These are phyloP conservation scores for Rhopalosiphum padi DNA, from an alignment of 1,140 invertebrate genomes.

Conservation along the genomic window DNA sequence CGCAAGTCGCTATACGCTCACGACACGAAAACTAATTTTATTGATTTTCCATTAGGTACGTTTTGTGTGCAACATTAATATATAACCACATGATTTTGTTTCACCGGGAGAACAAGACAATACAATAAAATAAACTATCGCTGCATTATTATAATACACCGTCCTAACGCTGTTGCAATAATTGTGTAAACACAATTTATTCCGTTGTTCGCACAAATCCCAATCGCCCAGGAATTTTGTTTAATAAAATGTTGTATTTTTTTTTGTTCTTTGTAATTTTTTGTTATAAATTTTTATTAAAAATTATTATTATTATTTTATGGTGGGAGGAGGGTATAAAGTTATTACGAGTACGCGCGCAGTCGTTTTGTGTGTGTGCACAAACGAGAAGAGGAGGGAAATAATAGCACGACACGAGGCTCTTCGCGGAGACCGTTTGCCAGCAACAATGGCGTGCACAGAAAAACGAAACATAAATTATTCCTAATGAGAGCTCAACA, in stretches of 20 bases:
- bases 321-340: background rate
- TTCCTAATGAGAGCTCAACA: conserved; percentile 46
- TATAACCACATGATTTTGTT: background rate
- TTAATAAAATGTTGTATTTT: background rate
- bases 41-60: background rate
- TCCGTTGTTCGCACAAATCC: background rate
- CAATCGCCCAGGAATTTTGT: background rate
- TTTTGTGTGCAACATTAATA: background rate
- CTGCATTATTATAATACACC: background rate
- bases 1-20: background rate
- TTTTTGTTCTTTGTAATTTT: background rate
- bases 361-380: background rate
- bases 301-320: too few relatives aligned
- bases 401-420: background rate
- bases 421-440: background rate
- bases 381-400: background rate
- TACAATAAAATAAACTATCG: background rate
- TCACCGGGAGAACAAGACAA: background rate
- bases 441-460: background rate
- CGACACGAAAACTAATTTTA: background rate
- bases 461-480: conserved; percentile 44
- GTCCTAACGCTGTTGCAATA: background rate
- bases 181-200: background rate
- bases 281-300: background rate
- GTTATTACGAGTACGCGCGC: background rate